Base-by-base conservation (phyloP, 1,140 invertebrate species). In the Globodera rostochiensis region DNA sequence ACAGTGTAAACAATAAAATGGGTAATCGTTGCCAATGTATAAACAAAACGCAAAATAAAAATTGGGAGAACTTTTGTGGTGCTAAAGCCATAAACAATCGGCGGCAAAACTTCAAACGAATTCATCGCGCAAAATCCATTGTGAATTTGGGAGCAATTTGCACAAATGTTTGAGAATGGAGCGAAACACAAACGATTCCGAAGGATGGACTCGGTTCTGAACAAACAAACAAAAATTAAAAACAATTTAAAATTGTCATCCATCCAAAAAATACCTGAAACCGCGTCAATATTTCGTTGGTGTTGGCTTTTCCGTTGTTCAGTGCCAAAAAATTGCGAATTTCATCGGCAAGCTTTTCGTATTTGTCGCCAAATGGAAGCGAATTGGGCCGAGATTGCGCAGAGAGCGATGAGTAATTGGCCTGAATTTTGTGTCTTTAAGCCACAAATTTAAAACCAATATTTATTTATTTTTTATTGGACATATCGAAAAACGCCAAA, bases 321-420 rank as follows among this genome's bases (percentile, higher is more conserved):
- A 60, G 66, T n/a, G 79, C 69, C 49, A 88, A 82, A 71, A 89
- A 88, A 9, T 57, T 36, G n/a, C 83, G 80, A 25, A 88, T 77
- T 36, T 88, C 85, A 3, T 79, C 80, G 13, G 88, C 88, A 46
- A 88, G 80, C 50, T 84, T 84, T 67, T 88, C 88, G 69, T 84
- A 89, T 49, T 81, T 74, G 77, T 88, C 88, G 46, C 80, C 78
- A 36, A 80, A 76, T 2, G 85, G 60, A 66, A 81, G 15, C 50
- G 76, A 73, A 13, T 64, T 47, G 3, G 36, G 80, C 66, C 84
- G 82, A 45, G 57, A 21, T 70, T 82, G 86, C 13, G 70, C 25
- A 6, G 46, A 57, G 21, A 85, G 47, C 4, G 84, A 85, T n/a
- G 84, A 85, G 79, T 85, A 87, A 36, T 80, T 73, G 84, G 83